Evolutionary conservation across 2,113 vertebrate genomes (phyloP), one percentile per base, ranked within the genome.

Genomic region (Aegithalos caudatus): DNA sequence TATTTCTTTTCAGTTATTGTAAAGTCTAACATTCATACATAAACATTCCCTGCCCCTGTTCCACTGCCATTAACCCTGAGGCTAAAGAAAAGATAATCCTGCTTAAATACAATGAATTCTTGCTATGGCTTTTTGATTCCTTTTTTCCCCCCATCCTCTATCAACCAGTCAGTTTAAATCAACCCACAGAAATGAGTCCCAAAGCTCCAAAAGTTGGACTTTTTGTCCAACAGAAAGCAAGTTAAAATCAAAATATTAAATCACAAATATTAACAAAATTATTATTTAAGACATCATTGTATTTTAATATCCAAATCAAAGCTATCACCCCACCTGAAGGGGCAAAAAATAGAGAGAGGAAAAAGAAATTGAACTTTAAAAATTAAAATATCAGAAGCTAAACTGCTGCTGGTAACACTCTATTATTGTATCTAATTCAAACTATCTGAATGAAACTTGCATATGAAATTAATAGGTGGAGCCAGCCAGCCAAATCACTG

Each of bases 1-100:
- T 8, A 50, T 51, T 81, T 72, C 50, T 76, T 67, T 44, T 11
- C 24, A 56, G 48, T 48, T 79, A n/a, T 53, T 37, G 72, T 10
- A 60, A 71, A 87, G 51, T 58, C 18, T 37, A n/a, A 74, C 37
- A 71, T 7, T 21, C 12, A 42, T 37, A 17, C 1, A 23, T 10
- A 44, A 21, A 28, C 23, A 20, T 5, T 1, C 4, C 7, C 23
- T 3, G 0, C 6, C 31, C 47, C 17, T 5, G 0, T 18, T 2
- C 5, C 1, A 5, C 2, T 51, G 24, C 35, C 44, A 44, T 80
- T 67, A 89, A 76, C 62, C 8, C 44, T 7, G 28, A 80, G 62
- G 58, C 48, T 78, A 58, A 91, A 90, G 53, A 85, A 72, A 88
- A 90, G 11, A 48, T 37, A 92, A 87, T 84, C 73, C 61, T n/a